Base-by-base conservation (phyloP, 2,888 invertebrate species). In the Monochamus alternatus region DNA sequence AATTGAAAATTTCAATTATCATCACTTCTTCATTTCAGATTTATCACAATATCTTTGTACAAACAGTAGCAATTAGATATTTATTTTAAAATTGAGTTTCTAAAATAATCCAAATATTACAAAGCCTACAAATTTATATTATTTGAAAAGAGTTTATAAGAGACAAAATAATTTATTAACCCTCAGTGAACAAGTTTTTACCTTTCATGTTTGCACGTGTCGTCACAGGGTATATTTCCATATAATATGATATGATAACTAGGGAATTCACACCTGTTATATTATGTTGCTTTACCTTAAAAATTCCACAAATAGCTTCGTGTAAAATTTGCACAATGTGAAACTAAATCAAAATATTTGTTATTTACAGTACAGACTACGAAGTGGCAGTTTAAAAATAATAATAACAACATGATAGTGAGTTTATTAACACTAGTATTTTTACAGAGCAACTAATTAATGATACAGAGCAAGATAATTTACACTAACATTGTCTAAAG, bases 111-210 rank as follows among this genome's bases (percentile, higher is more conserved):
- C 63, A 52, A 51, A 63, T 44, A 71, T 38, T 52, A 47, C 22
- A 31, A 69, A 60, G 44, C 60, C 59, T 60, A 69, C 14, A 69
- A 69, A 64, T 64, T 47, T 63, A 30, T 60, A 44, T n/a, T 69
- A 69, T 59, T 69, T 69, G 31, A 43, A 55, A 52, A 69, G 69
- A 68, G 31, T 58, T 69, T 69, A 60, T 60, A 47, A 43, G 60
- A 44, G 69, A 60, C 69, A 69, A 69, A 60, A 69, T 69, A 68
- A 68, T 68, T 68, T 68, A 60, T 69, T 69, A n/a, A 60, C 30
- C 60, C 22, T 44, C 10, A n/a, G 5, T 47, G 9, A 47, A 51
- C 47, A 51, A 64, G 5, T 60, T 62, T 60, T 60, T 62, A 31
- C n/a, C 64, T 64, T 64, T 43, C 38, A 14, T 64, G n/a, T 43